Evolutionary conservation across 2,113 vertebrate genomes (phyloP).

Genomic region (Motacilla alba): DNA sequence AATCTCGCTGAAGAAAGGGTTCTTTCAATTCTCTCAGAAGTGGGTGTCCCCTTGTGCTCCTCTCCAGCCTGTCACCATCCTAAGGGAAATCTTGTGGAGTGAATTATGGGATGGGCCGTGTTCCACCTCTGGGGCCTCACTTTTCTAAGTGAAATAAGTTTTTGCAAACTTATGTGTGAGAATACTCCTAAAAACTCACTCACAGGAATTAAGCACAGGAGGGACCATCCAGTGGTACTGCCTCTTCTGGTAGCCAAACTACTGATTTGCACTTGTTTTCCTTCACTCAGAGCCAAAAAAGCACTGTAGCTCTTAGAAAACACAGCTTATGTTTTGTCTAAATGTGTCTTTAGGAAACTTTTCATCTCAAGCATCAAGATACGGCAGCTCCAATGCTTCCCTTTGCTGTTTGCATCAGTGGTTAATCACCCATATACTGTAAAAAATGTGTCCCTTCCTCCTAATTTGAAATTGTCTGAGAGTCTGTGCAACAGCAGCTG

Average conservation of each 20-base stretch:
- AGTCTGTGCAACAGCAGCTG: constrained; percentile 28
- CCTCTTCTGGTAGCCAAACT: neutral
- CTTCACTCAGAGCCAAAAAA: neutral
- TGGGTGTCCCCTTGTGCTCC: neutral
- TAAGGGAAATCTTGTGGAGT: neutral
- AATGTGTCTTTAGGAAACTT: neutral
- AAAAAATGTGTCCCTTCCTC: neutral
- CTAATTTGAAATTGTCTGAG: neutral
- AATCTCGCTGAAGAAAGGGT: neutral
- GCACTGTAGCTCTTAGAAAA: neutral
- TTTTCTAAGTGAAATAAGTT: neutral
- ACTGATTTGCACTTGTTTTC: neutral
- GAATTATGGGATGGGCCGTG: fast-evolving
- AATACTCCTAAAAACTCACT: neutral
- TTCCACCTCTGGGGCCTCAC: neutral
- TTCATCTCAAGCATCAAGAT: neutral
- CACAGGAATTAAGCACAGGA: neutral
- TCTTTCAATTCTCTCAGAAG: neutral
- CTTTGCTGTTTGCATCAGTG: neutral
- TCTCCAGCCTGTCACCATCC: neutral
- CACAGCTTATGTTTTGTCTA: neutral
- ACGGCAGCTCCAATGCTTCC: neutral
- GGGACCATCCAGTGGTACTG: too few relatives aligned
- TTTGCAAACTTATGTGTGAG: neutral
- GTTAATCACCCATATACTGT: neutral